These are phyloP conservation scores for Aspidiotus destructor DNA, from an alignment of 2,888 invertebrate genomes.

Conservation along the genomic window DNA sequence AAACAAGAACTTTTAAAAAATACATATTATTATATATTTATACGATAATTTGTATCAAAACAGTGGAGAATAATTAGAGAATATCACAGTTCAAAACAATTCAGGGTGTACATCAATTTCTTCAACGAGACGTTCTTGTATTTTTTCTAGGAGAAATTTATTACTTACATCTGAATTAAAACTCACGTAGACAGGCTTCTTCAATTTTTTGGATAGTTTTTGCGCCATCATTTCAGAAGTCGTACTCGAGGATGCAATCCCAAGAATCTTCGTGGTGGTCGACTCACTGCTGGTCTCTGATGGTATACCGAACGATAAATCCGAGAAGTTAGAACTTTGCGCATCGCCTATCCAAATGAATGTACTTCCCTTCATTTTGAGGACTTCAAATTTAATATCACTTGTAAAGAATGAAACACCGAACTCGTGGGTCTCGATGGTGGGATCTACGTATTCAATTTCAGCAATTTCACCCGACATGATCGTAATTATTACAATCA, in stretches of 20 bases:
- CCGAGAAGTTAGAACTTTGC: conserved; percentile 7
- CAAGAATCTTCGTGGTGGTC: conserved; percentile 18
- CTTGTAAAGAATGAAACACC: background rate
- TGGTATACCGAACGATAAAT: conserved; percentile 15
- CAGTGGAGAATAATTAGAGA: too few species aligned
- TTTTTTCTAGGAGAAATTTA: conserved; percentile 17
- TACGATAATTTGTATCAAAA: too few species aligned
- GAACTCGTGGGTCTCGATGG: conserved; percentile 17
- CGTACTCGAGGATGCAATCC: conserved; percentile 15
- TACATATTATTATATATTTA: too few species aligned
- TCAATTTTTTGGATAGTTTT: conserved; percentile 17
- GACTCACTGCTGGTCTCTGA: background rate
- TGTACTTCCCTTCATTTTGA: conserved; percentile 17
- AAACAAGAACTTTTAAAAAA: too few species aligned
- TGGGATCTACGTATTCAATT: conserved; percentile 15
- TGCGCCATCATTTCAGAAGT: conserved; percentile 15
- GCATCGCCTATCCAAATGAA: conserved; percentile 20
- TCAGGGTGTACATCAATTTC: conserved; percentile 25
- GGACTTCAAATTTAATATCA: conserved; percentile 20
- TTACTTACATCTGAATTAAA: conserved; percentile 11
- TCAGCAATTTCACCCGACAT: background rate
- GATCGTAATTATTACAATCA: too few species aligned
- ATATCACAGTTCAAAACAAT: conserved; percentile 6
- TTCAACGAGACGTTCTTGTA: conserved; percentile 15
- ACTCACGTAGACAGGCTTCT: conserved; percentile 23